Evolutionary conservation across 2,113 vertebrate genomes (phyloP), one percentile per base, ranked within the genome.

Genomic region (Prionailurus bengalensis): DNA sequence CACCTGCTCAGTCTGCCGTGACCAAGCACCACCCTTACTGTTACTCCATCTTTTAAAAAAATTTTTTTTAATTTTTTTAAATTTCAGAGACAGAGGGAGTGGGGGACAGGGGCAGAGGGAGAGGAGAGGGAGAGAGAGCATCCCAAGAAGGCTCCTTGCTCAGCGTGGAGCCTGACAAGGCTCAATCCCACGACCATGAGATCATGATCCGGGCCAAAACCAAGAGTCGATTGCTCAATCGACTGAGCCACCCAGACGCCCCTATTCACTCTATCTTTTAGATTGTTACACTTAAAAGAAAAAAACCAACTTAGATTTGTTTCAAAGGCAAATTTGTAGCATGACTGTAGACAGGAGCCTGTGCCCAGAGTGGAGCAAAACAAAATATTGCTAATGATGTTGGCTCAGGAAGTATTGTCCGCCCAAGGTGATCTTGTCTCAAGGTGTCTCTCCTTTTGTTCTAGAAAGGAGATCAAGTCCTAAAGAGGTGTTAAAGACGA

Each of bases 11-110:
- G 0, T 15, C 45, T 58, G 66, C 91, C 12, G 0, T 39, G 36
- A 31, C 25, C 31, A 19, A 76, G 29, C 21, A 25, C 45, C 68
- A 8, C 16, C 36, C 36, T 10, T 36, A 27, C 42, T 21, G 10
- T 39, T 55, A 48, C n/a, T 76, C 82, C 33, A 7, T 63, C 55
- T 89, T 82, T 76, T 66, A 58, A 45, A 45, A 45, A 45, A 9
- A 0, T 0, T 45, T 61, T 61, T 61, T 58, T 7, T 0, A 55
- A 9, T 23, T 23, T 25, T 21, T 61, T 61, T 61, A 23, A 61
- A 23, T 61, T 23, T 61, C 58, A 23, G 21, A 61, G 58, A 61
- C 21, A 51, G 51, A 51, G 51, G 11, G 11, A 51, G 51, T 14
- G 3, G 51, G 51, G 51, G 13, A 51, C 3, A 51, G 14, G 51